Conservation (phyloP, 2,797 vertebrate species). For the Gallirallus australis region DNA sequence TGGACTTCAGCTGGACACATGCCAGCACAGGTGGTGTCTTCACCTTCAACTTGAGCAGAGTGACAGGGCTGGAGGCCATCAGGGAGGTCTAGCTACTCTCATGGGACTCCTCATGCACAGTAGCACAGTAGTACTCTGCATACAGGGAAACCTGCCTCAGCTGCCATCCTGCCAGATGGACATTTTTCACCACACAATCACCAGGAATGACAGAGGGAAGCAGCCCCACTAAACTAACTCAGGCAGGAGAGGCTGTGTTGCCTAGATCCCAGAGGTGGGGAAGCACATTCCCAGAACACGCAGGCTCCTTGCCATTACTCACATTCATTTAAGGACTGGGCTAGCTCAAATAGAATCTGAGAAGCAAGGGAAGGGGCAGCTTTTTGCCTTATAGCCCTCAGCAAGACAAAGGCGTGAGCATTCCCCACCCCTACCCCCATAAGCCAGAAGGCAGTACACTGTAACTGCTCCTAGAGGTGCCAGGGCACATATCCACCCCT, state of each 20-base stretch:
- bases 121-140: background rate
- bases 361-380: background rate
- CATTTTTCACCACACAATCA: background rate
- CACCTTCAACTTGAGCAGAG: background rate
- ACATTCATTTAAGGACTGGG: background rate
- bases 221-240: background rate
- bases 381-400: background rate
- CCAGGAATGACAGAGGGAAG: background rate
- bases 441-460: rapidly evolving
- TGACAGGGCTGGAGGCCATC: background rate
- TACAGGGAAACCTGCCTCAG: background rate
- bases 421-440: background rate
- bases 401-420: rapidly evolving
- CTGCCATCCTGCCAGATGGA: background rate
- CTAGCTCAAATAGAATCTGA: background rate
- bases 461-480: background rate
- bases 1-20: rapidly evolving
- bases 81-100: rapidly evolving
- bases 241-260: rapidly evolving
- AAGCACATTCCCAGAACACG: rapidly evolving
- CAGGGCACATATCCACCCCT: rapidly evolving
- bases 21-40: rapidly evolving
- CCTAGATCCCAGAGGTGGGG: background rate
- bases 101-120: rapidly evolving
- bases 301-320: background rate